Conservation (phyloP, 2,113 vertebrate species). For the Atherinomorus stipes region DNA sequence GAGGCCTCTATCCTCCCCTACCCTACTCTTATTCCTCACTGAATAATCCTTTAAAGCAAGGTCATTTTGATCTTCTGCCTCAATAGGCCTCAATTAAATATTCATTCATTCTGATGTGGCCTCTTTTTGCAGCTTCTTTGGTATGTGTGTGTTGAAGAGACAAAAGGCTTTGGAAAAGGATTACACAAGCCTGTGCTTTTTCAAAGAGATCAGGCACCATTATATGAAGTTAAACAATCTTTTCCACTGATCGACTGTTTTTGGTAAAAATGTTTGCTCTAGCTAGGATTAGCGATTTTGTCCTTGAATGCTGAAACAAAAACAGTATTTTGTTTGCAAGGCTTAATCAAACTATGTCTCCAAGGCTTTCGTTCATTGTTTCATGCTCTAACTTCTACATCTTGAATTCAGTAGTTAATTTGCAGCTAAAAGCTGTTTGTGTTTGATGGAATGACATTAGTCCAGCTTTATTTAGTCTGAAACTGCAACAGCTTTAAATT, state of each 20-base stretch:
- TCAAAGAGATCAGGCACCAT: slow-evolving; percentile 70
- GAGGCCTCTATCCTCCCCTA: slow-evolving; percentile 71
- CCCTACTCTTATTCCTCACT: slow-evolving; percentile 81
- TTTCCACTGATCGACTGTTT: slow-evolving; percentile 67
- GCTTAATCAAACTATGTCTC: slow-evolving; percentile 37
- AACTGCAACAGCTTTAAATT: background rate
- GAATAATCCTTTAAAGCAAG: slow-evolving; percentile 86
- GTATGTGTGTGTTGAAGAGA: slow-evolving; percentile 79
- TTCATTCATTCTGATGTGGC: slow-evolving; percentile 84
- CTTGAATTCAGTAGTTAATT: slow-evolving; percentile 22
- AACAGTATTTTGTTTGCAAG: slow-evolving; percentile 43
- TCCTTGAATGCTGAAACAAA: slow-evolving; percentile 70
- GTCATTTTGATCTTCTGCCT: slow-evolving; percentile 86
- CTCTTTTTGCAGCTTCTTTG: slow-evolving; percentile 79
- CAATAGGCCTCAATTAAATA: slow-evolving; percentile 86
- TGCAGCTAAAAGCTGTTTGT: background rate
- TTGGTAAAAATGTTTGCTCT: slow-evolving; percentile 68
- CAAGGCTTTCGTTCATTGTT: slow-evolving; percentile 28
- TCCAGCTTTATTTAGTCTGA: background rate
- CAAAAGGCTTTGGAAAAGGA: slow-evolving; percentile 83
- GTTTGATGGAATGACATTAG: background rate
- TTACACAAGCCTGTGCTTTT: slow-evolving; percentile 76
- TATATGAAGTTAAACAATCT: slow-evolving; percentile 77
- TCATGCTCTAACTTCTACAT: slow-evolving; percentile 8
- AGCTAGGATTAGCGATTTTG: slow-evolving; percentile 44